Percentiles rank a stretch among this genome's conserved stretches.
These are phyloP conservation scores for Paralvinella palmiformis DNA, from an alignment of 1,140 invertebrate genomes.

Conservation along the genomic window DNA sequence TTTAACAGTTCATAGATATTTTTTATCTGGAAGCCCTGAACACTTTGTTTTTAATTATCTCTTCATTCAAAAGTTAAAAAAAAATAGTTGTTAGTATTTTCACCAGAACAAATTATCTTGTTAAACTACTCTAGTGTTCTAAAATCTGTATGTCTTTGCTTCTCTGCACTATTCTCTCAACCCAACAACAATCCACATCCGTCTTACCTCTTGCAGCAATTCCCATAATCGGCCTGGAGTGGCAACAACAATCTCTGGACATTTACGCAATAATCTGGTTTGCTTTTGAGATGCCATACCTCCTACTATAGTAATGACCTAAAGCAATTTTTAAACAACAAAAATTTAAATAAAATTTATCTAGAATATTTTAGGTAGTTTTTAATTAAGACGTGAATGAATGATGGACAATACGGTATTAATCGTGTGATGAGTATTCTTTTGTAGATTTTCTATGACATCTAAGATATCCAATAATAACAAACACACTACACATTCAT, in stretches of 20 bases:
- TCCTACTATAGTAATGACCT: constrained; percentile 75
- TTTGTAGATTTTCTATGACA: background rate
- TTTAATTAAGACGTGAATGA: background rate
- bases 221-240: constrained; percentile 96
- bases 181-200: too few relatives aligned
- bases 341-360: constrained; percentile 1
- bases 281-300: constrained; percentile 87
- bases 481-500: background rate
- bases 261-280: constrained; percentile 69
- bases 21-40: too few relatives aligned
- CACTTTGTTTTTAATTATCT: too few relatives aligned
- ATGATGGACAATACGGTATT: constrained; percentile 1
- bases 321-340: constrained; percentile 26
- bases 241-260: constrained; percentile 89
- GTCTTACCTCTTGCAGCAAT: constrained; percentile 69
- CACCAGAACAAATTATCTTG: too few relatives aligned
- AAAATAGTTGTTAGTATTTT: too few relatives aligned
- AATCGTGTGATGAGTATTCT: background rate
- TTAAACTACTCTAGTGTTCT: too few relatives aligned
- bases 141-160: too few relatives aligned
- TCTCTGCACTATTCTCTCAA: too few relatives aligned
- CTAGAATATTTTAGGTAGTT: background rate
- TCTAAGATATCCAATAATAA: background rate
- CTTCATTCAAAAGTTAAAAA: too few relatives aligned
- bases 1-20: too few relatives aligned